phyloP scores from a whole-genome alignment of 2,113 vertebrate genomes.

The Lontra canadensis region DNA sequence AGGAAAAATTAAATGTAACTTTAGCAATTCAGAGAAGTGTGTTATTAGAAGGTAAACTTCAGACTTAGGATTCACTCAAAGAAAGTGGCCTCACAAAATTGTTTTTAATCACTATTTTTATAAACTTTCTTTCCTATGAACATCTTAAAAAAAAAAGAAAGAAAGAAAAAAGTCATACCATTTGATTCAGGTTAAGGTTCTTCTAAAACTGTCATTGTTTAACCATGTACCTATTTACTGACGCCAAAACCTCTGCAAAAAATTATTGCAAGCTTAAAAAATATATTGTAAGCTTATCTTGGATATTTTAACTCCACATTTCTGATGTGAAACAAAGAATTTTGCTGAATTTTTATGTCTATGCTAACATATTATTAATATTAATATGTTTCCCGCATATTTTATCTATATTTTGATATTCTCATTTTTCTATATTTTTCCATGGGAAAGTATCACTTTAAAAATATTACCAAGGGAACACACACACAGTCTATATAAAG shows the following conservation, averaged over 20 bases:
- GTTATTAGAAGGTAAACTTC: too few species aligned
- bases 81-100: constrained; percentile 55
- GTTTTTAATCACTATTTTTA: constrained; percentile 63
- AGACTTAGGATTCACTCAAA: not conserved
- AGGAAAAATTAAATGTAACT: not conserved
- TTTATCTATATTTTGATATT: not conserved
- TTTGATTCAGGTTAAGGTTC: constrained; percentile 69
- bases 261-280: constrained; percentile 63
- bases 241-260: constrained; percentile 67
- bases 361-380: constrained; percentile 65
- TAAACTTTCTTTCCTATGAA: constrained; percentile 15
- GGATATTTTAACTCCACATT: constrained; percentile 77
- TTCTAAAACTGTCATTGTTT: constrained; percentile 79
- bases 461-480: constrained; percentile 44
- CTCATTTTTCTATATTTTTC: not conserved
- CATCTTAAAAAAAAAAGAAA: not conserved
- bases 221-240: constrained; percentile 75
- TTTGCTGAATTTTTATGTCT: constrained; percentile 77
- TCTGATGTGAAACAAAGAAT: constrained; percentile 74
- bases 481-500: not conserved
- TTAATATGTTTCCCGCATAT: constrained; percentile 60
- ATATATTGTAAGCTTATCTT: constrained; percentile 63
- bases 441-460: constrained; percentile 53
- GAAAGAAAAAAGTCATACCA: not conserved
- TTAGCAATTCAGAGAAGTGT: not conserved